Conservation (phyloP, 2,113 vertebrate genomes). For the Stomatorhinus ivindoensis region DNA sequence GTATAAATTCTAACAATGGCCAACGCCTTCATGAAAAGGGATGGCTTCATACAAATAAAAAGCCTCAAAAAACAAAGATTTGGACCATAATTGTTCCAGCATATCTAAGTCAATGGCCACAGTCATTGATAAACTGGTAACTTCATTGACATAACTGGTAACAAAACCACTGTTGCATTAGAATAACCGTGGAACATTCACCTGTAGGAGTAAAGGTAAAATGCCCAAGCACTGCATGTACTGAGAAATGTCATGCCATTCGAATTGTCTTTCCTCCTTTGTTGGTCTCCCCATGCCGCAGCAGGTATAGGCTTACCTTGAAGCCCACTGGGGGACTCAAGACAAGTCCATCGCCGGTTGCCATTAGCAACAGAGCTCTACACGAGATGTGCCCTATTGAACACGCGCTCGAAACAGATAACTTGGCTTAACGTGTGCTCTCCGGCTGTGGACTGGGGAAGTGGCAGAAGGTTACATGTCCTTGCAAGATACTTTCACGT, state of each 20-base stretch:
- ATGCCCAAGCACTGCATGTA: not conserved
- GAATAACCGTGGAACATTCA: not conserved
- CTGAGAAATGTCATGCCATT: not conserved
- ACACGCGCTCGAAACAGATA: not conserved
- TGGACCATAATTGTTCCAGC: not conserved
- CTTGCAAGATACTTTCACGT: not conserved
- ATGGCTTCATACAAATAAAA: not conserved
- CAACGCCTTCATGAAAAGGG: not conserved
- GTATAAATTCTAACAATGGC: not conserved
- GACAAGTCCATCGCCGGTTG: constrained; percentile 19
- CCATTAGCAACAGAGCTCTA: constrained; percentile 22
- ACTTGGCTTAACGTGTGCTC: not conserved
- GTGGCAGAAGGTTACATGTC: not conserved
- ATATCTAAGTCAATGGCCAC: not conserved
- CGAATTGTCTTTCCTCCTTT: not conserved
- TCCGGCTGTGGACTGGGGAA: not conserved
- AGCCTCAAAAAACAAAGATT: not conserved
- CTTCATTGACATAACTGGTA: not conserved
- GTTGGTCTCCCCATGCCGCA: not conserved
- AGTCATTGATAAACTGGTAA: not conserved
- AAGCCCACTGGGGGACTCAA: constrained; percentile 9
- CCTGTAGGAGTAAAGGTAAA: not conserved
- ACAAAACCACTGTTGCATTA: not conserved
- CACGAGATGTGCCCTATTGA: constrained; percentile 2
- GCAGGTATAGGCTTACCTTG: not conserved